phyloP scores from a whole-genome alignment of 2,113 vertebrate genomes.

The Thunnus thynnus region DNA sequence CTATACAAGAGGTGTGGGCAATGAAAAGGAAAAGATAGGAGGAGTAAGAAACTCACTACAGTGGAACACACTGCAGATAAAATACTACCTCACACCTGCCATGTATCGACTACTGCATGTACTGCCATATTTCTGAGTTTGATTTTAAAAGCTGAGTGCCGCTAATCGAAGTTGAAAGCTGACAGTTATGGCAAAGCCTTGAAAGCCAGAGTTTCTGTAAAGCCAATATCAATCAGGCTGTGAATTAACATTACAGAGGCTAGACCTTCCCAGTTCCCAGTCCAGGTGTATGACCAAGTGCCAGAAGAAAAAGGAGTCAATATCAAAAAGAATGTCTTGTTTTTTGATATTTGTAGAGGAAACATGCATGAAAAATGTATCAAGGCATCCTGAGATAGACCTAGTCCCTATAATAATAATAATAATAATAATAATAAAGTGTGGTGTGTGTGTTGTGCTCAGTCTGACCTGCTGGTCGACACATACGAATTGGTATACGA shows the following conservation, averaged over 20 bases:
- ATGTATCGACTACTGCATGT: constrained; percentile 4
- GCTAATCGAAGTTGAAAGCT: constrained; percentile 52
- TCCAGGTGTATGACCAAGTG: constrained; percentile 27
- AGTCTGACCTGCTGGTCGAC: constrained; percentile 27
- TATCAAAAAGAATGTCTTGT: constrained; percentile 63
- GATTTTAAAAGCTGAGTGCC: constrained; percentile 32
- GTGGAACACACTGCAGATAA: constrained; percentile 15
- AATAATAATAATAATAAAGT: constrained; percentile 15
- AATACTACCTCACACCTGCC: constrained; percentile 28
- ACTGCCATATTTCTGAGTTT: constrained; percentile 11
- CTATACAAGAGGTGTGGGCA: constrained; percentile 25
- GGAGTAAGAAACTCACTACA: constrained; percentile 32
- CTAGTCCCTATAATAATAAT: constrained; percentile 8
- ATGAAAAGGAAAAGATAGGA: constrained; percentile 27
- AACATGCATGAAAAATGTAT: constrained; percentile 66
- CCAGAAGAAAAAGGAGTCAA: constrained; percentile 41
- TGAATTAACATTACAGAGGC: constrained; percentile 55
- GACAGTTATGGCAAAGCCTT: constrained; percentile 10
- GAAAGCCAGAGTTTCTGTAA: constrained; percentile 19
- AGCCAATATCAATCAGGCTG: constrained; percentile 44
- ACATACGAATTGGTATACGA: constrained; percentile 29
- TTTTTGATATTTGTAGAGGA: constrained; percentile 59
- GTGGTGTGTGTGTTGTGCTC: constrained; percentile 26
- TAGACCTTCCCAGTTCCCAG: background rate
- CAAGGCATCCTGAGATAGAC: constrained; percentile 37